phyloP scores from a whole-genome alignment of 2,113 vertebrate genomes.

The Eurystomus gularis region DNA sequence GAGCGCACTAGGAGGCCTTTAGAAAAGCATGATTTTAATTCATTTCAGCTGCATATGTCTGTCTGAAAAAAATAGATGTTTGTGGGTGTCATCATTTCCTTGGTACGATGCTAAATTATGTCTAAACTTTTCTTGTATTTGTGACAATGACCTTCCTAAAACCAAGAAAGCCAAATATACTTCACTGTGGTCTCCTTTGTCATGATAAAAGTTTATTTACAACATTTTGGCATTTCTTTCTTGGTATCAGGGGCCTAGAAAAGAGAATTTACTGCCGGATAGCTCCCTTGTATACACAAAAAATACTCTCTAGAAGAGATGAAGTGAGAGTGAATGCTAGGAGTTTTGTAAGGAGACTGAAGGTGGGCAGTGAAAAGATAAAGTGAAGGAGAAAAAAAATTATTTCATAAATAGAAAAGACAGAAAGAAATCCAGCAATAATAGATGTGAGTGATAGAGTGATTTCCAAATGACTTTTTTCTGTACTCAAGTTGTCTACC shows the following conservation, averaged over 20 bases:
- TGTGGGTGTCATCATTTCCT: not conserved
- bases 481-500: not conserved
- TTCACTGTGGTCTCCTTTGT: not conserved
- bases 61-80: not conserved
- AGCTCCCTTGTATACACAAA: not conserved
- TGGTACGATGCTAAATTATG: not conserved
- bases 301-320: not conserved
- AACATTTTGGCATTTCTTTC: not conserved
- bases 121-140: not conserved
- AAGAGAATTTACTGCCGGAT: not conserved
- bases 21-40: not conserved
- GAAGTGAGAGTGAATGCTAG: not conserved
- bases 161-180: not conserved
- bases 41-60: not conserved
- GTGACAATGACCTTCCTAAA: not conserved
- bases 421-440: not conserved
- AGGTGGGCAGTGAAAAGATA: not conserved
- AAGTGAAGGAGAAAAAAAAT: not conserved
- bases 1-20: not conserved
- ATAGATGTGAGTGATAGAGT: not conserved
- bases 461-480: not conserved
- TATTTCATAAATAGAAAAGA: not conserved
- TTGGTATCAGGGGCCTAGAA: not conserved
- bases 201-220: not conserved
- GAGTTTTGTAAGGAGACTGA: not conserved